A percentile compares a stretch with the other conserved stretches of the same genome.
Evolutionary conservation across 2,888 invertebrate genomes (phyloP).

Genomic region (Microctonus hyperodae): DNA sequence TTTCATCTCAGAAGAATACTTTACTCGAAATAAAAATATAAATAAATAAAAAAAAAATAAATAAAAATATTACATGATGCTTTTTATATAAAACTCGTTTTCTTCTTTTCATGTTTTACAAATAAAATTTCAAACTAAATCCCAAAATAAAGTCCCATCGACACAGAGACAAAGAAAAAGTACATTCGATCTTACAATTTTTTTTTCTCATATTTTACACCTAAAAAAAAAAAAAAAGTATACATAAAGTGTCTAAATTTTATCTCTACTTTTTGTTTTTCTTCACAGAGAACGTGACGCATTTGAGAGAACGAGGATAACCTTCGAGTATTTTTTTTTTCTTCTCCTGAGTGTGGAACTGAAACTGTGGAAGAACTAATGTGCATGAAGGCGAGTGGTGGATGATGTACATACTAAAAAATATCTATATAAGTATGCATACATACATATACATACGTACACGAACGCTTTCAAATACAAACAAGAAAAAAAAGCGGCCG

Average conservation of each 20-base stretch:
- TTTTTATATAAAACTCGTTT: background rate
- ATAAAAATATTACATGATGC: background rate
- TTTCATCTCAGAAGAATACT: slow-evolving; percentile 13
- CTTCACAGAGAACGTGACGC: slow-evolving; percentile 19
- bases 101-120: slow-evolving; percentile 8
- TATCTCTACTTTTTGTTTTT: slow-evolving; percentile 3
- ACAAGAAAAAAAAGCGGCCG: slow-evolving; percentile 18
- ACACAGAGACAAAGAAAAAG: background rate
- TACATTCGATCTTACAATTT: too few relatives aligned
- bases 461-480: slow-evolving; percentile 20
- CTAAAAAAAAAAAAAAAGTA: background rate
- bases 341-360: background rate
- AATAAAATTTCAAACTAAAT: slow-evolving; percentile 16
- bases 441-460: too few relatives aligned
- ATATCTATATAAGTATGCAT: too few relatives aligned
- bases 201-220: slow-evolving; percentile 1
- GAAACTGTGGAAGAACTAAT: background rate
- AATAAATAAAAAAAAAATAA: too few relatives aligned
- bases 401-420: slow-evolving; percentile 17
- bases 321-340: background rate
- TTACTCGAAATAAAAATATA: background rate
- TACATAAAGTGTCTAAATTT: slow-evolving; percentile 11
- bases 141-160: slow-evolving; percentile 2
- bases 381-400: slow-evolving; percentile 16
- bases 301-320: slow-evolving; percentile 7